Base-by-base conservation (phyloP, 2,888 invertebrate genomes). In the Eupithecia dodoneata region DNA sequence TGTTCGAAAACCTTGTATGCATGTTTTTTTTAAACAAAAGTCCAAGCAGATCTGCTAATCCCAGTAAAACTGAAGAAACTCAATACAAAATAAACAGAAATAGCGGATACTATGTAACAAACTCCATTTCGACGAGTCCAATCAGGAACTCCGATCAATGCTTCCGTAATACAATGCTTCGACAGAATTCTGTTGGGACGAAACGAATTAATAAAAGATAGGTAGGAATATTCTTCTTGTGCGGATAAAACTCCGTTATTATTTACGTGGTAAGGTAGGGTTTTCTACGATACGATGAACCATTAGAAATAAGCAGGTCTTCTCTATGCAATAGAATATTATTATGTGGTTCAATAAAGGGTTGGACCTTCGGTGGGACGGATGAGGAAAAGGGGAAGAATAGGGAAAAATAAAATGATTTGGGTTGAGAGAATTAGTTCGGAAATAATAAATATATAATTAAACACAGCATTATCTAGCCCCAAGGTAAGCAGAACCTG, bases 131-230 rank as follows among this genome's bases (percentile, higher is more conserved):
- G 65, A 72, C 30, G 15, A 55, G 42, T 63, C 59, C 74, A 76
- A 78, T 76, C 76, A 76, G 67, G 18, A 59, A 73, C 73, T 73
- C 67, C 73, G 76, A 72, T 45, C 70, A 72, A 73, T 71, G 18
- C 73, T 63, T 63, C 41, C 71, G 76, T 75, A 76, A 79, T 74
- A 76, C 76, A 73, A 74, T 75, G 42, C 49, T 41, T 65, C 66
- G n/a, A 67, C 52, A 45, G 74, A 52, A 42, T 44, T 74, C 77
- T 74, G 59, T 45, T 47, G 76, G 73, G 74, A 73, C 70, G 41
- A 76, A 75, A 72, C 66, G 72, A 76, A 76, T 76, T 76, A 74
- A 73, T 76, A 76, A 70, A 18, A 71, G 44, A 72, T 45, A 66
- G 66, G 66, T 66, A 66, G 66, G 66, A 42, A 66, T 65, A n/a